Base-by-base conservation (phyloP, 2,797 vertebrate genomes). In the Ctenopoma multispine region DNA sequence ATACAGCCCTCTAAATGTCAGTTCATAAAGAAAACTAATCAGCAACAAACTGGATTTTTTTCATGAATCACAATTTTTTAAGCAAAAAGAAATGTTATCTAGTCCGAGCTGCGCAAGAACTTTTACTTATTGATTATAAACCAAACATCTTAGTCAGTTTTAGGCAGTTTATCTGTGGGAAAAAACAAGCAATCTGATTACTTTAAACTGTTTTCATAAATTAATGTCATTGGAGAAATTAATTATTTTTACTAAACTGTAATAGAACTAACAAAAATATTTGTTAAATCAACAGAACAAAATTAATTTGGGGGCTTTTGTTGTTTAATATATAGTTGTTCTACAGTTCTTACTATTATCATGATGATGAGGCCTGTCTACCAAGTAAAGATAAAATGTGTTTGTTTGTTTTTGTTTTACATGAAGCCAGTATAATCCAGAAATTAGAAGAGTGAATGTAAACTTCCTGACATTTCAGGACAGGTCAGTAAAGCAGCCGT, bases 391-490 rank as follows among this genome's bases (percentile, higher is more conserved):
- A 15, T 4, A 14, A 40, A 14, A 14, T 40, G 38, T 40, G 38
- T 34, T 12, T 13, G 38, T 40, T 40, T 40, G 11, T 40, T 40
- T 40, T 9, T 5, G 48, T 48, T 48, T n/a, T 20, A 56, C 51
- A 63, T 17, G 60, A 48, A 56, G 40, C 12, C 38, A 63, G 20
- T 17, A 15, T 50, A 56, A 36, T 15, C 15, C 4, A 69, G 9
- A 64, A 66, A 75, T 58, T 4, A 31, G 23, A 59, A 9, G 34
- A 53, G 63, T 17, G 2, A 21, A 10, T n/a, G 29, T 58, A n/a
- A 69, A 72, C 58, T 10, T 55, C 21, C 24, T 41, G 14, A 60
- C 55, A 56, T 38, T 24, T 36, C 31, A 10, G 24, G 7, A 40
- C 14, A n/a, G 47, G 41, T 20, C 57, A 40, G 23, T 12, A 23